Evolutionary conservation across 2,797 vertebrate genomes (phyloP), one percentile per base, ranked within the genome.

Genomic region (Diceros bicornis): DNA sequence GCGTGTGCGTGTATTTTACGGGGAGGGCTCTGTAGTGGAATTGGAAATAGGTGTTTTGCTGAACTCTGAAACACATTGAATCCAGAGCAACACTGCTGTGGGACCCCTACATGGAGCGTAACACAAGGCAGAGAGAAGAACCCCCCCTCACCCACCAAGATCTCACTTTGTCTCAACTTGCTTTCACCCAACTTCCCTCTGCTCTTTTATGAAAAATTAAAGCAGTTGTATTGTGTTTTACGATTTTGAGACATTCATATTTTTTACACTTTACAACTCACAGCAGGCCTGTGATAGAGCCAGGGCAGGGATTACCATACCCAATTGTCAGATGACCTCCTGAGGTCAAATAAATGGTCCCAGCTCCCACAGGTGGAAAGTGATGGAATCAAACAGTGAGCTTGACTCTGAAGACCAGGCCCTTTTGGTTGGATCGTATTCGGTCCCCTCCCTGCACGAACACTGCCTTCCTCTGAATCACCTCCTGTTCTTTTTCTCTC

Each of bases 41-140:
- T 64, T 68, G 57, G 41, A 72, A 62, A 72, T 47, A 16, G 25
- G 5, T 13, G 4, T 71, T 72, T 77, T 27, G 27, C 20, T 57
- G 34, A 86, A 68, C 21, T 32, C 16, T 17, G 84, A 69, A 37
- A n/a, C 59, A n/a, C n/a, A 0, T 0, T 2, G 44, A 41, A 23
- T 25, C 20, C 72, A 9, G 55, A 41, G 64, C 21, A 34, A 20
- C 4, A 0, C 57, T 14, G 14, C 50, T 14, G 13, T 23, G 41
- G 55, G 20, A 25, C 10, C 23, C n/a, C 13, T 14, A 3, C 0
- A 5, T 7, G 37, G 47, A 6, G 7, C 5, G 2, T 18, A 9
- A 50, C 64, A 23, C 23, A 20, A 59, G 32, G 18, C 23, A 14
- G 21, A n/a, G 81, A 57, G 55, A 37, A 50, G 7, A 47, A 9